These are phyloP conservation scores for Palythoa grandis DNA, from an alignment of 92 coral and sea anemone genomes.

Conservation along the genomic window DNA sequence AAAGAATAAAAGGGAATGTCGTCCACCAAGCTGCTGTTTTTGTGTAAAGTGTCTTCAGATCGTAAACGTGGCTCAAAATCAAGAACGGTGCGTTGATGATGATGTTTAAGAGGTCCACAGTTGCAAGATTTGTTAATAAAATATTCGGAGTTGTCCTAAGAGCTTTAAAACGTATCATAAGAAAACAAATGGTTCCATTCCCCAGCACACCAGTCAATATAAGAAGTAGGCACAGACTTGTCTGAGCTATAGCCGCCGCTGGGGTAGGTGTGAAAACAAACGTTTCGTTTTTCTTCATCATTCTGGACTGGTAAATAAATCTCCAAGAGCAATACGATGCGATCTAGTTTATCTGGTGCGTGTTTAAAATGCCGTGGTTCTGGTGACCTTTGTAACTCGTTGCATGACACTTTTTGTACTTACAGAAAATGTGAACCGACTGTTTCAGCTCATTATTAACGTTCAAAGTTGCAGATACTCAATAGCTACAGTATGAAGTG, in stretches of 20 bases:
- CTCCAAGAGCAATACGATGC: too few relatives aligned
- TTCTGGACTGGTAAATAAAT: too few relatives aligned
- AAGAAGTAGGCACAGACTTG: neutral
- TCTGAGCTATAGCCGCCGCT: neutral
- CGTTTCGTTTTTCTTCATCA: too few relatives aligned
- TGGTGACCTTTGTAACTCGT: too few relatives aligned
- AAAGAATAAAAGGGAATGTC: neutral
- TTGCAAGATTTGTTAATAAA: neutral
- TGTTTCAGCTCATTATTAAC: too few relatives aligned
- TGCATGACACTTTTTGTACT: too few relatives aligned
- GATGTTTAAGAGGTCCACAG: neutral
- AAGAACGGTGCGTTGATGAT: neutral
- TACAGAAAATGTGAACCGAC: too few relatives aligned
- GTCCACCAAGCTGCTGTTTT: slow-evolving; percentile 14
- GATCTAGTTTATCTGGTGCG: too few relatives aligned
- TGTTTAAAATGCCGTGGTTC: too few relatives aligned
- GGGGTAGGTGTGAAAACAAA: too few relatives aligned
- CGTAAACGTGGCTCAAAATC: neutral
- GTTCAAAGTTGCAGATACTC: too few relatives aligned
- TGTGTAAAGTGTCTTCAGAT: neutral
- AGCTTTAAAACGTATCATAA: neutral
- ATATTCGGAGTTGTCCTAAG: slow-evolving; percentile 4
- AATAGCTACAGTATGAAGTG: too few relatives aligned
- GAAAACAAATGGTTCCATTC: neutral
- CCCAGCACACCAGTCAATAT: neutral